Conservation (phyloP, 2,797 vertebrate genomes). For the Garrulus glandarius region DNA sequence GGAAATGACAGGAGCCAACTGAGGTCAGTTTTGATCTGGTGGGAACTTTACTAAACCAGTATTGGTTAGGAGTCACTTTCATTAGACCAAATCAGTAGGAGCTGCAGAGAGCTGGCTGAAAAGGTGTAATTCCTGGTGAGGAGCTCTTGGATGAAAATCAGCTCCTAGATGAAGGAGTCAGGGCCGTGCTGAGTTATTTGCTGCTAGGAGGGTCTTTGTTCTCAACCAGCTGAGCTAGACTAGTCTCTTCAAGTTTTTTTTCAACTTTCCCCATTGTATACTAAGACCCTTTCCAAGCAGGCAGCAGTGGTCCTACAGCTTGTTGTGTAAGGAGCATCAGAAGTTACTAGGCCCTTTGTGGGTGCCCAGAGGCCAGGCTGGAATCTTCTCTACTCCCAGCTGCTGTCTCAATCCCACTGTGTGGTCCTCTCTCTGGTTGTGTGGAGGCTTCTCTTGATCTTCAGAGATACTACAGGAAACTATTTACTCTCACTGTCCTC, state of each 20-base stretch:
- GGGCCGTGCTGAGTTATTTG: neutral
- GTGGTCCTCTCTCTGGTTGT: neutral
- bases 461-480: neutral
- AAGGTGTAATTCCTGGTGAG: conserved; percentile 30
- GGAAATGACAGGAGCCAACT: conserved; percentile 10
- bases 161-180: neutral
- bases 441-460: neutral
- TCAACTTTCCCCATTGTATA: neutral
- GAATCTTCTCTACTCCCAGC: neutral
- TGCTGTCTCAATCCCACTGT: neutral
- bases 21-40: conserved; percentile 37
- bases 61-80: neutral
- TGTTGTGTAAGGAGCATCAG: neutral
- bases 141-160: conserved; percentile 2
- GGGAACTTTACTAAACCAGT: neutral
- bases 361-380: neutral
- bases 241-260: neutral
- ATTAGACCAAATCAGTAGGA: conserved; percentile 18
- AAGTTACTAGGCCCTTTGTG: neutral
- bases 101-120: neutral
- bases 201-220: neutral
- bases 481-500: neutral
- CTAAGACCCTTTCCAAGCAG: neutral
- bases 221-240: neutral
- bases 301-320: neutral